A percentile compares a stretch with the other conserved stretches of the same genome.
Evolutionary conservation across 2,113 vertebrate species (phyloP).

Genomic region (Mungos mungo): DNA sequence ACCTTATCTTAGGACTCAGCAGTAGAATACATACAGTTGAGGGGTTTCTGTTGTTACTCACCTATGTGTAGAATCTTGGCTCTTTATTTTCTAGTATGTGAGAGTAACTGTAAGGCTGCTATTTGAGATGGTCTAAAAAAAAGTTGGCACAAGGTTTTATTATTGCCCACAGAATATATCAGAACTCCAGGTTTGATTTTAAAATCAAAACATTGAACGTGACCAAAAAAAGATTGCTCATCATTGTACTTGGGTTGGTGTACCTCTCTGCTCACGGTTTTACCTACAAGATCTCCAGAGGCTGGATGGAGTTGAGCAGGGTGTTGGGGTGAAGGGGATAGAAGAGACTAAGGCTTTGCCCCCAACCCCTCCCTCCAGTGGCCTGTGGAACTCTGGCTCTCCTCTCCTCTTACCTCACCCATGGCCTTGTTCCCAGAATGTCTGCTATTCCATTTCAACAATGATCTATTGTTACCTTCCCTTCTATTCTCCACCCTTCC

Average conservation of each 20-base stretch:
- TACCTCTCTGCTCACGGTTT: neutral
- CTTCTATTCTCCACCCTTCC: neutral
- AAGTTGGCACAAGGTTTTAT: neutral
- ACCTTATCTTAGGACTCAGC: neutral
- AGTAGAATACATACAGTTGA: neutral
- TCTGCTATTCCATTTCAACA: conserved; percentile 2
- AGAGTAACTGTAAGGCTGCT: neutral
- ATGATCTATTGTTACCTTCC: neutral
- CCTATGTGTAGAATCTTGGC: neutral
- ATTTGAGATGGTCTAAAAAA: neutral
- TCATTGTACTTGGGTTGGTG: no score
- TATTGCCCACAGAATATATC: neutral
- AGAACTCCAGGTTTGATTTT: neutral
- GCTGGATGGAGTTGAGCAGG: no score
- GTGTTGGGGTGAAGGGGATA: neutral
- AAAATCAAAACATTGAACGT: neutral
- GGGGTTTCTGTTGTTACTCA: neutral
- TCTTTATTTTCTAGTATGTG: neutral
- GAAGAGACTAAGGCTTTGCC: neutral
- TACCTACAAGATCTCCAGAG: neutral
- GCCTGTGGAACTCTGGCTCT: neutral
- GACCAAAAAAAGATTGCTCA: neutral
- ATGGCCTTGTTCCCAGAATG: neutral
- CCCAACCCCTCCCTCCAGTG: neutral
- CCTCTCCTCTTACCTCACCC: neutral